Evolutionary conservation across 92 coral and sea anemone genomes (phyloP).

Genomic region (Palythoa grandiflora): DNA sequence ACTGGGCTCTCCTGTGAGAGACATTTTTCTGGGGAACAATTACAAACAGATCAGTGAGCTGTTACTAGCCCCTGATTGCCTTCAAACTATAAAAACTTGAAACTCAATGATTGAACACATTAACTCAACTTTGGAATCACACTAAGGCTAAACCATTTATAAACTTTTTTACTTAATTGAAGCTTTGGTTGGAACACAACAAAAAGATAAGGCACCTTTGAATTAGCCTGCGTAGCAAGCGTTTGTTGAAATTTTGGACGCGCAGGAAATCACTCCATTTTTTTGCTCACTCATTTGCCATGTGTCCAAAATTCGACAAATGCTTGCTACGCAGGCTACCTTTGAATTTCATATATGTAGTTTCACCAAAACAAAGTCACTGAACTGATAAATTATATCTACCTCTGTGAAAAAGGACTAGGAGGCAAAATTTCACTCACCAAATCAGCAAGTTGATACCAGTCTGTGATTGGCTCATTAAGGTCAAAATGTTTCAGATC

Average conservation of each 20-base stretch:
- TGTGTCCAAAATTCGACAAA: too few relatives aligned
- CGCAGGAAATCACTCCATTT: too few relatives aligned
- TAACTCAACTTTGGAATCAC: not conserved
- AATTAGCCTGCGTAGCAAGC: too few relatives aligned
- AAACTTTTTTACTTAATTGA: too few relatives aligned
- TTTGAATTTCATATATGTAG: too few relatives aligned
- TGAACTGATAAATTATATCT: too few relatives aligned
- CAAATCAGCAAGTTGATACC: slow-evolving; percentile 87
- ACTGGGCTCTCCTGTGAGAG: slow-evolving; percentile 81
- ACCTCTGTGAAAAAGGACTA: not conserved
- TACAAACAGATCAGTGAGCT: not conserved
- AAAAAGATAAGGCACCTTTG: too few relatives aligned
- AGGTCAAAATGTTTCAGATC: slow-evolving; percentile 76
- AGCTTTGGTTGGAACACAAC: too few relatives aligned
- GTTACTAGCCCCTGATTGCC: not conserved
- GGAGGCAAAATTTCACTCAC: slow-evolving; percentile 53
- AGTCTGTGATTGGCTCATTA: slow-evolving; percentile 72
- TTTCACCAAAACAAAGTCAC: too few relatives aligned
- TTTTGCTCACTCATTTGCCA: too few relatives aligned
- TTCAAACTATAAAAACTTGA: not conserved
- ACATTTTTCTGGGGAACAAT: slow-evolving; percentile 80
- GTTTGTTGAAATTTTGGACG: too few relatives aligned
- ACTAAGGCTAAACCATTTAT: not conserved
- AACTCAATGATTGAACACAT: not conserved
- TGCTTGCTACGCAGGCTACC: too few relatives aligned